A percentile compares a stretch with the other conserved stretches of the same genome.
Conservation (phyloP, 2,888 invertebrate genomes). For the Ichneumon xanthorius region DNA sequence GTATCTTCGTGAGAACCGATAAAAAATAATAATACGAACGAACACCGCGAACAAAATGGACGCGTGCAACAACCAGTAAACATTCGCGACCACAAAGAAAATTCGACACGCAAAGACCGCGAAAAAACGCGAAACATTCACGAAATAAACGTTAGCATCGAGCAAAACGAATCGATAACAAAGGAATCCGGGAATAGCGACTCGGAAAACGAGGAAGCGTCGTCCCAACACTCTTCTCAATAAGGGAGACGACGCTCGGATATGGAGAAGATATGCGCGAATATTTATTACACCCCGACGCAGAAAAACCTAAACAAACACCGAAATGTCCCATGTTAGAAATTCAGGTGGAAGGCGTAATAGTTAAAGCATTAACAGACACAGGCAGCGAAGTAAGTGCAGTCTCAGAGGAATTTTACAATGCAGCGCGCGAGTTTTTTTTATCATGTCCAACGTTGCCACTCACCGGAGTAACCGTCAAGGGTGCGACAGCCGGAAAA, state of each 20-base stretch:
- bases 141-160: neutral
- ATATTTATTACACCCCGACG: neutral
- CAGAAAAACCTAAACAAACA: neutral
- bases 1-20: neutral
- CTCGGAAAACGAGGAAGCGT: conserved; percentile 20
- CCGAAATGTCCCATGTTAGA: neutral
- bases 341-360: neutral
- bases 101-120: neutral
- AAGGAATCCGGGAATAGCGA: neutral
- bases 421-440: neutral
- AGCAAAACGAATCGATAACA: neutral
- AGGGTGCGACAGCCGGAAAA: neutral
- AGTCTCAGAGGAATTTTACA: neutral
- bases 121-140: neutral
- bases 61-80: too few relatives aligned
- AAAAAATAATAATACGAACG: neutral
- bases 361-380: neutral
- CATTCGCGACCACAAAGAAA: too few relatives aligned
- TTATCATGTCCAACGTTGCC: neutral
- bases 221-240: neutral
- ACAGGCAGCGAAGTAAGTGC: conserved; percentile 16
- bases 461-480: neutral
- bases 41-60: too few relatives aligned
- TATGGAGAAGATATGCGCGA: neutral
- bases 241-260: neutral